phyloP scores from a whole-genome alignment of 1,140 invertebrate genomes.

The Drosophila ercepeae region DNA sequence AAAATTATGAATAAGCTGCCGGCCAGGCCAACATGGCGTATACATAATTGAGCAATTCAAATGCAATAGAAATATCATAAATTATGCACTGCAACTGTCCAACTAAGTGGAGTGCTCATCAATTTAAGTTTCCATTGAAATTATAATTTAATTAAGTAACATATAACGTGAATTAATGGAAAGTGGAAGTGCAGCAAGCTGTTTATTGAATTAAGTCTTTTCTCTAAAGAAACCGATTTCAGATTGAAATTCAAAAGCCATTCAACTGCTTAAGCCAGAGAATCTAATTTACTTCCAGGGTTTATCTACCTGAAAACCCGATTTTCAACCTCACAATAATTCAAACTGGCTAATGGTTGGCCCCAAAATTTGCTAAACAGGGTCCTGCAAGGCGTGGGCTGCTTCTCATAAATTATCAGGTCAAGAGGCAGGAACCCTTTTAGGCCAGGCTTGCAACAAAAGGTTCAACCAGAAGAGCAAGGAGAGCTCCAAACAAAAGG shows the following conservation, averaged over 20 bases:
- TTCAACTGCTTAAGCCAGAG: neutral
- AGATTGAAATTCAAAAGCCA: slow-evolving; percentile 2
- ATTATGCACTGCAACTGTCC: slow-evolving; percentile 59
- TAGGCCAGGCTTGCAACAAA: slow-evolving; percentile 25
- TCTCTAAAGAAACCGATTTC: neutral
- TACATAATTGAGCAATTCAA: slow-evolving; percentile 58
- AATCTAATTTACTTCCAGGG: neutral
- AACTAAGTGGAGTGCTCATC: slow-evolving; percentile 36
- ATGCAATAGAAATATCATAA: slow-evolving; percentile 63
- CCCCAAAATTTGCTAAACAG: slow-evolving; percentile 22
- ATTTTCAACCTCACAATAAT: slow-evolving; percentile 12
- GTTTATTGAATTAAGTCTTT: neutral
- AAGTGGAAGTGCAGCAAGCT: slow-evolving; percentile 15
- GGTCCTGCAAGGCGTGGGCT: slow-evolving; percentile 16
- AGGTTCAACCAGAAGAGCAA: slow-evolving; percentile 30
- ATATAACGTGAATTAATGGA: slow-evolving; percentile 13
- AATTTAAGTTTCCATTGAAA: slow-evolving; percentile 32
- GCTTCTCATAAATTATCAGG: slow-evolving; percentile 30
- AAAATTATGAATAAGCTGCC: slow-evolving; percentile 31
- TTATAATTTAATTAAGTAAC: slow-evolving; percentile 36
- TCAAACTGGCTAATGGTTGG: slow-evolving; percentile 41
- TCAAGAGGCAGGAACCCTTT: slow-evolving; percentile 29
- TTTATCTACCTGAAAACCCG: slow-evolving; percentile 15
- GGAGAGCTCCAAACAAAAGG: slow-evolving; percentile 25
- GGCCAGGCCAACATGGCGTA: slow-evolving; percentile 38